Evolutionary conservation across 2,888 invertebrate species (phyloP), one percentile per base, ranked within the genome.

Genomic region (Octodonta nipae): DNA sequence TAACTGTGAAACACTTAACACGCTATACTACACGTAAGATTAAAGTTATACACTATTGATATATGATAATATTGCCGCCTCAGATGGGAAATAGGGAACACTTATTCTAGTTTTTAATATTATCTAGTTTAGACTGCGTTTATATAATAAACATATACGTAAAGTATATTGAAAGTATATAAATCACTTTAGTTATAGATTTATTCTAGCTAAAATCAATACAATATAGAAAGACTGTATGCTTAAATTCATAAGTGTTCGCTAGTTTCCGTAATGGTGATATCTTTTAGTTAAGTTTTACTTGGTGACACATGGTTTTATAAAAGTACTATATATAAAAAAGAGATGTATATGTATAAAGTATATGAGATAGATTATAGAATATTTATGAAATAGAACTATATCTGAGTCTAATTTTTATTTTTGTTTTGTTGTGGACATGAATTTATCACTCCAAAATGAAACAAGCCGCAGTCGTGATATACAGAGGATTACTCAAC

Each of bases 321-420:
- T 60, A 59, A 60, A 56, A 54, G 52, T 54, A 54, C 58, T 58
- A 54, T 53, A 56, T 57, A 58, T 54, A 55, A 10, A 22, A n/a
- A 56, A 60, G 58, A 61, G 58, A 60, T 60, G 58, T 59, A 59
- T 60, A 61, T 61, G 59, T 61, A 60, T 59, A 62, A 60, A 61
- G 54, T 59, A 59, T 61, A 60, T 60, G 54, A 59, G 48, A 57
- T 58, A 58, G 57, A 55, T 46, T 45, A 54, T 57, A 58, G 57
- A 57, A 45, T 56, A 58, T 58, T 58, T 58, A 56, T 58, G 51
- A 58, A 57, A 60, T 59, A 58, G 58, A 58, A 52, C 50, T 57
- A 57, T 56, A 56, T 56, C 54, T 59, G 50, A 53, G 54, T 54
- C 22, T 22, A 10, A 22, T 22, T 22, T 22, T 22, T 22, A 10